Conservation (phyloP, 2,888 invertebrate species). For the Megamerina dolium region DNA sequence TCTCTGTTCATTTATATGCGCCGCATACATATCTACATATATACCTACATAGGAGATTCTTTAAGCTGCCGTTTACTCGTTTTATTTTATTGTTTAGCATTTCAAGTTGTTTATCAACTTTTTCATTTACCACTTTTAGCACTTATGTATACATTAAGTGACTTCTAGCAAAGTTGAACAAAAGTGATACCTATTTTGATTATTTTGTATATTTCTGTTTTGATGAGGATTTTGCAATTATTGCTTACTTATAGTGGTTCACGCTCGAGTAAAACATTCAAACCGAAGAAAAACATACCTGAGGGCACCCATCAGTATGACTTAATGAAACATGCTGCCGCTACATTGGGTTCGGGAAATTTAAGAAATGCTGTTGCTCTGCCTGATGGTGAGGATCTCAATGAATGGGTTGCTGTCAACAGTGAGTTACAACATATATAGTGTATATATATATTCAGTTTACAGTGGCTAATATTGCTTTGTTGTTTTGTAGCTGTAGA, state of each 20-base stretch:
- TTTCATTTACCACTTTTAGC: neutral
- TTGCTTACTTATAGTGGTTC: slow-evolving; percentile 43
- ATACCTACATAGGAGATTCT: no score
- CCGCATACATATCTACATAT: no score
- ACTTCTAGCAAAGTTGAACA: no score
- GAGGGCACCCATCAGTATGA: slow-evolving; percentile 99
- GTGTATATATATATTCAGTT: neutral
- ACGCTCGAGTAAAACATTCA: slow-evolving; percentile 94
- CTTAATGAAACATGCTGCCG: slow-evolving; percentile 98
- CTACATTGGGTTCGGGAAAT: slow-evolving; percentile 96
- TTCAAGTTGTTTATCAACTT: neutral
- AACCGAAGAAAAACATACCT: slow-evolving; percentile 97
- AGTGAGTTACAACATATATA: slow-evolving; percentile 60
- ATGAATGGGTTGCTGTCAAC: slow-evolving; percentile 99
- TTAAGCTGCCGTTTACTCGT: no score
- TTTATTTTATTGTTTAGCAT: neutral
- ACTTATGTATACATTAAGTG: no score
- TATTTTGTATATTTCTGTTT: no score
- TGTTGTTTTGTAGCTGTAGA: slow-evolving; percentile 73
- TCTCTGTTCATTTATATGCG: no score
- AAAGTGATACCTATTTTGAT: no score
- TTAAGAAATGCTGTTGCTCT: slow-evolving; percentile 91
- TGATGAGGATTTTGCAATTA: no score
- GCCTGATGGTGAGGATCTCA: slow-evolving; percentile 97
- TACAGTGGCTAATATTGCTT: neutral